Conservation (phyloP, 2,888 invertebrate genomes). For the Punctoribates punctum region DNA sequence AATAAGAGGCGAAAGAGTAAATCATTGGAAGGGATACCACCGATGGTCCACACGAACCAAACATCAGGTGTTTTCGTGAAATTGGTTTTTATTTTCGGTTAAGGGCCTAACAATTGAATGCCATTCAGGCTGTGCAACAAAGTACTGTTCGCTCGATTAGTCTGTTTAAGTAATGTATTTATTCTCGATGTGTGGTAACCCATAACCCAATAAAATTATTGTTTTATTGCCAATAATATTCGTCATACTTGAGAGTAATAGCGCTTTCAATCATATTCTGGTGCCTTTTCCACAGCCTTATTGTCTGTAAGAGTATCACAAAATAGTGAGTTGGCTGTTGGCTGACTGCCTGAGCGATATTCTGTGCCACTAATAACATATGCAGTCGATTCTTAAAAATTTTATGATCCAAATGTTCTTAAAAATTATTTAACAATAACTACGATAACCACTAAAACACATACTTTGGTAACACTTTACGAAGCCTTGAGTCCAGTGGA, state of each 20-base stretch:
- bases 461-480: not conserved
- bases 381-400: not conserved
- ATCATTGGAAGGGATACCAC: no score
- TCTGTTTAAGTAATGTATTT: no score
- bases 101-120: not conserved
- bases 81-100: no score
- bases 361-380: not conserved
- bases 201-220: slow-evolving; percentile 31
- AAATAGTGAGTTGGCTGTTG: not conserved
- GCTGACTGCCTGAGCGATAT: not conserved
- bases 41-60: no score
- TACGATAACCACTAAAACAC: not conserved
- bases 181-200: slow-evolving; percentile 29
- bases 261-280: slow-evolving; percentile 21
- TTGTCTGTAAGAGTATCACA: not conserved
- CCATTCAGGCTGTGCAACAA: not conserved
- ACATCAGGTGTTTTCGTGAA: no score
- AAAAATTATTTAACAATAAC: slow-evolving; percentile 25
- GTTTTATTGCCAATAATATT: slow-evolving; percentile 37
- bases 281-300: not conserved
- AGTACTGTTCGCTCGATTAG: no score
- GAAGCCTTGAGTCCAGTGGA: not conserved
- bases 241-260: slow-evolving; percentile 23
- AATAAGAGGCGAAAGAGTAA: no score
- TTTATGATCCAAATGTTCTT: slow-evolving; percentile 23